A percentile compares a stretch with the other conserved stretches of the same genome.
Conservation (phyloP, 1,140 invertebrate species). For the Drosophila littoralis region DNA sequence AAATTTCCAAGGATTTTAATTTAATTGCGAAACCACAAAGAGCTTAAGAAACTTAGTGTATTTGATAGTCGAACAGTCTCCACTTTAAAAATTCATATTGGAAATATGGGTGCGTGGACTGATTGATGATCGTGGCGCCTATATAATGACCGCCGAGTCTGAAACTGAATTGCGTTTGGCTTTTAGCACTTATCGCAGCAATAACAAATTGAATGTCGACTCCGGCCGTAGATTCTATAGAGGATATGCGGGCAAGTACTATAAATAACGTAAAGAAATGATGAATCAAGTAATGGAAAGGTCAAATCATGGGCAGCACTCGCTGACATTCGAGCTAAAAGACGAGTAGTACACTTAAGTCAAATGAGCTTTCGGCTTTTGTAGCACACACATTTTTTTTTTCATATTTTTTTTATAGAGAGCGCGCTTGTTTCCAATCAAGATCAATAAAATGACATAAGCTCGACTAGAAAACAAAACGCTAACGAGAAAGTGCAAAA, state of each 20-base stretch:
- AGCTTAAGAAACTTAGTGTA: constrained; percentile 5
- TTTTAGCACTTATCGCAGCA: constrained; percentile 56
- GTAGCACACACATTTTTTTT: constrained; percentile 26
- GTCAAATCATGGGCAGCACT: constrained; percentile 17
- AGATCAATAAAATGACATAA: constrained; percentile 81
- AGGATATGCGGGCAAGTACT: not conserved
- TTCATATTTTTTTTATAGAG: not conserved
- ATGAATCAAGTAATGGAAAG: constrained; percentile 26
- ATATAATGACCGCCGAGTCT: constrained; percentile 37
- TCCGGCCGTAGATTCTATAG: constrained; percentile 1
- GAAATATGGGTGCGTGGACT: constrained; percentile 44
- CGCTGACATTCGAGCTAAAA: constrained; percentile 1
- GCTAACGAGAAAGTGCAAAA: constrained; percentile 44
- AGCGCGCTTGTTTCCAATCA: constrained; percentile 60
- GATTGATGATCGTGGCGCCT: constrained; percentile 66
- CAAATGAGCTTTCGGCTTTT: constrained; percentile 68
- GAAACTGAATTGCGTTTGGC: constrained; percentile 51
- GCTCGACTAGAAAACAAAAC: constrained; percentile 49
- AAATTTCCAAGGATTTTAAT: too few relatives aligned
- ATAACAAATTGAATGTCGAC: constrained; percentile 23
- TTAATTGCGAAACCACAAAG: too few relatives aligned
- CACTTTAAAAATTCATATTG: not conserved
- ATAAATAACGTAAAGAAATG: constrained; percentile 19
- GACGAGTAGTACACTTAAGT: constrained; percentile 11
- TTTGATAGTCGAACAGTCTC: not conserved